Conservation (phyloP, 2,797 vertebrate species). For the Enteromius treurensis region DNA sequence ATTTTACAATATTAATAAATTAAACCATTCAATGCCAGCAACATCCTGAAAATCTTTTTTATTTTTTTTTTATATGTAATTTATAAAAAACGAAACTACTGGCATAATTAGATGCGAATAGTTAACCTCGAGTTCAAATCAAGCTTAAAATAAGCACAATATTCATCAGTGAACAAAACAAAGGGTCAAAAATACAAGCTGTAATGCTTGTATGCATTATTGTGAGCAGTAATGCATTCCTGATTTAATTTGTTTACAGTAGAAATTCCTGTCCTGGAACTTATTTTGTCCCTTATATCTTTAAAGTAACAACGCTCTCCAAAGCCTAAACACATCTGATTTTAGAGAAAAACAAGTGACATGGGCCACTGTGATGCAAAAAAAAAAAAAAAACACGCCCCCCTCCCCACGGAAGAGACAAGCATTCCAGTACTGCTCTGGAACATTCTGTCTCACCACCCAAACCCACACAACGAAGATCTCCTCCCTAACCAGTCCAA, state of each 20-base stretch:
- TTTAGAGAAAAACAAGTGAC: slow-evolving; percentile 40
- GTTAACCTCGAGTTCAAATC: neutral
- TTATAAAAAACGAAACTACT: neutral
- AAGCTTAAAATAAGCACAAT: slow-evolving; percentile 6
- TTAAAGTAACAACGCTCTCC: slow-evolving; percentile 14
- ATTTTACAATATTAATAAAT: neutral
- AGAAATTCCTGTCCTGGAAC: slow-evolving; percentile 35
- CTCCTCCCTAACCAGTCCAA: slow-evolving; percentile 43
- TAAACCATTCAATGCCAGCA: neutral
- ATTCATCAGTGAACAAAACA: neutral
- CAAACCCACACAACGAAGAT: slow-evolving; percentile 27
- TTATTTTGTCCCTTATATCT: slow-evolving; percentile 31
- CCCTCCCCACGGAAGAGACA: slow-evolving; percentile 40
- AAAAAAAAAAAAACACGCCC: neutral
- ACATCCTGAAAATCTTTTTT: neutral
- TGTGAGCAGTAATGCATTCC: slow-evolving; percentile 14
- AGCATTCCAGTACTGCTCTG: slow-evolving; percentile 70
- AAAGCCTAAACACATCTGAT: slow-evolving; percentile 43
- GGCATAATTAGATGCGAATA: neutral
- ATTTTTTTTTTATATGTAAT: neutral
- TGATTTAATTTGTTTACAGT: slow-evolving; percentile 27
- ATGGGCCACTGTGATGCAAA: slow-evolving; percentile 25
- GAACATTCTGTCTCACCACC: slow-evolving; percentile 74
- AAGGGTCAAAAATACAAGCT: slow-evolving; percentile 11
- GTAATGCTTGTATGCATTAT: no score